Base-by-base conservation (phyloP, 2,888 invertebrate species). In the Archaeoteleia sp. region DNA sequence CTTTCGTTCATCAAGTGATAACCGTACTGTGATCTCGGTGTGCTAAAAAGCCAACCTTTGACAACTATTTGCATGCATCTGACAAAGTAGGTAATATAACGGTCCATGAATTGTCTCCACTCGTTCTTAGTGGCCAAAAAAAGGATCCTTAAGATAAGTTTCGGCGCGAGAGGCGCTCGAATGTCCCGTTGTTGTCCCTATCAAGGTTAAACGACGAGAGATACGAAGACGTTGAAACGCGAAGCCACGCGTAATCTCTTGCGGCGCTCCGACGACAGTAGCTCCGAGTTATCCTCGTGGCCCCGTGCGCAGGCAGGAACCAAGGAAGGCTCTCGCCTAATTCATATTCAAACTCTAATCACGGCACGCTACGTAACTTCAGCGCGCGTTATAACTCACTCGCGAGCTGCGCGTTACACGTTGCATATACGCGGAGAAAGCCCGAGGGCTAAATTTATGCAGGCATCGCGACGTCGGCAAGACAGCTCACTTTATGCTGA, bases 401-500 rank as follows among this genome's bases (percentile, higher is more conserved):
- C 45, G 25, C 45, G 40, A 20, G 45, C 48, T 34, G 15, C 45
- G 43, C 39, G 66, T 54, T 60, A 32, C 55, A 32, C 60, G 7
- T 20, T 23, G 29, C 39, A 6, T 32, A 34, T 46, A 53, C 51
- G 39, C 35, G 43, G 45, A 45, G 46, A 49, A 35, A 55, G 39
- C 61, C 58, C 29, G 53, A 51, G 55, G 61, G 54, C 57, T 63
- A 70, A 75, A 78, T 79, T 78, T 78, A 79, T 76, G 76, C 75
- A 74, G 73, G 72, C 74, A 70, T 55, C 69, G 63, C 66, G 70
- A 74, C 70, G 68, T 74, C 65, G 57, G 60, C 71, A 71, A 76
- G 78, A 78, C 75, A 75, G 71, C 74, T 75, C 74, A 74, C 74
- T 80, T 77, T 79, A 75, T 73, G 73, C 72, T 76, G 74, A 79